phyloP scores from a whole-genome alignment of 2,797 vertebrate species.

The Eutrigla gurnardus region DNA sequence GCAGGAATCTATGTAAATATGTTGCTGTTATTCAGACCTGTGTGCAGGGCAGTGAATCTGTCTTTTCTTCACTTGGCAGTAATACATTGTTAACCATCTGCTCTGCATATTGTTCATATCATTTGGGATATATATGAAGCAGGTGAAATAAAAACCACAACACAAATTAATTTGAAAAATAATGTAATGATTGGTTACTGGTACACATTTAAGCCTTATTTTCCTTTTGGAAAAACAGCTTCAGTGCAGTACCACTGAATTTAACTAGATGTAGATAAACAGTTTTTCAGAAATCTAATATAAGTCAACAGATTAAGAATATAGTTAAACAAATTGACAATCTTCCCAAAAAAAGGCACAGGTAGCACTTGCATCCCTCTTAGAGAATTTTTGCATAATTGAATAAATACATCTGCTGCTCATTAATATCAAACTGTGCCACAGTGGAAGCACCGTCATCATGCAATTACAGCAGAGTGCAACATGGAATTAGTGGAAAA shows the following conservation, averaged over 20 bases:
- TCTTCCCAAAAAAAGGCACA: slow-evolving; percentile 80
- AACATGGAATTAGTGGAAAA: slow-evolving; percentile 73
- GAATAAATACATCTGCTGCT: slow-evolving; percentile 83
- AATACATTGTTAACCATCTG: not conserved
- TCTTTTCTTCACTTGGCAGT: not conserved
- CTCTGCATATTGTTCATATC: not conserved
- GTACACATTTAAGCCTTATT: slow-evolving; percentile 62
- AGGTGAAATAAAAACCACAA: slow-evolving; percentile 50
- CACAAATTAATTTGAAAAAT: slow-evolving; percentile 56
- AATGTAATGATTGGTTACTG: slow-evolving; percentile 67
- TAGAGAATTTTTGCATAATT: slow-evolving; percentile 78
- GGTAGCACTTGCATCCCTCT: slow-evolving; percentile 53
- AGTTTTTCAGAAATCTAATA: slow-evolving; percentile 53
- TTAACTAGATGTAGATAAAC: slow-evolving; percentile 48
- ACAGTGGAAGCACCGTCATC: slow-evolving; percentile 62
- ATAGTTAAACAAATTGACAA: slow-evolving; percentile 55
- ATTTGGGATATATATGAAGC: not conserved
- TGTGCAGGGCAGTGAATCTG: not conserved
- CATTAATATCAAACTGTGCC: slow-evolving; percentile 71
- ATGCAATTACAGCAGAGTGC: slow-evolving; percentile 76
- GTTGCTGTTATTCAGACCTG: not conserved
- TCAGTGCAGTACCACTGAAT: slow-evolving; percentile 65
- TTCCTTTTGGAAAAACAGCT: slow-evolving; percentile 51
- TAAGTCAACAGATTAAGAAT: slow-evolving; percentile 52
- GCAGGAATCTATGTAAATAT: not conserved